Base-by-base conservation (phyloP, 2,797 vertebrate genomes). In the Poecilia velifera region DNA sequence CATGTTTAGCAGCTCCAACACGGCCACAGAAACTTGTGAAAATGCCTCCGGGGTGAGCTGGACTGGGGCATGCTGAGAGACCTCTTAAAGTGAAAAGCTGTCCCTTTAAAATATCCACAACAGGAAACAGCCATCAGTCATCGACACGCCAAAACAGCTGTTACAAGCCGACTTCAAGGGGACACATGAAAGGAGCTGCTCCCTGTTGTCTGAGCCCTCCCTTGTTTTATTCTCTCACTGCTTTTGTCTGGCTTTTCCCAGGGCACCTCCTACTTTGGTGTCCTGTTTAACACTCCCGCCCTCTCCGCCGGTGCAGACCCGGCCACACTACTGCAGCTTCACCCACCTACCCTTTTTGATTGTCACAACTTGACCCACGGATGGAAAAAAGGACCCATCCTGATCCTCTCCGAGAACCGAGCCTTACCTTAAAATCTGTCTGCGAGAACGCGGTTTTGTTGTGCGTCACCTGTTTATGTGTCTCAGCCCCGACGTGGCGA, bases 81-180 rank as follows among this genome's bases (percentile, higher is more conserved):
- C 89, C 95, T 96, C 96, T 95, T 95, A 95, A 95, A 96, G 91
- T 85, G 95, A 94, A 95, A 95, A 94, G 94, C 94, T 94, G 95
- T 96, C 94, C 64, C 92, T 90, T 91, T 93, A 96, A 96, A 96
- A 95, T 92, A 96, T 93, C 96, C 94, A 95, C 96, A 96, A 96
- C 96, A 97, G 97, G 97, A 97, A 97, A 96, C 95, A 93, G 95
- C 96, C 95, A 96, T 96, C 96, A 96, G 89, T 97, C 94, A 96
- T 96, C 95, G 83, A 96, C 96, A 96, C 91, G 91, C 95, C 95
- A 95, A 95, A 96, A 94, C 97, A 97, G 96, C 97, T 97, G 97
- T 96, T 97, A 94, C 94, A 96, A 92, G 93, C 95, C 95, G 62
- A 97, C 96, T 96, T 97, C 97, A 96, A 97, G 96, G 96, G 91